Conservation (phyloP, 2,797 vertebrate species). For the Chromobotia macracanthus region DNA sequence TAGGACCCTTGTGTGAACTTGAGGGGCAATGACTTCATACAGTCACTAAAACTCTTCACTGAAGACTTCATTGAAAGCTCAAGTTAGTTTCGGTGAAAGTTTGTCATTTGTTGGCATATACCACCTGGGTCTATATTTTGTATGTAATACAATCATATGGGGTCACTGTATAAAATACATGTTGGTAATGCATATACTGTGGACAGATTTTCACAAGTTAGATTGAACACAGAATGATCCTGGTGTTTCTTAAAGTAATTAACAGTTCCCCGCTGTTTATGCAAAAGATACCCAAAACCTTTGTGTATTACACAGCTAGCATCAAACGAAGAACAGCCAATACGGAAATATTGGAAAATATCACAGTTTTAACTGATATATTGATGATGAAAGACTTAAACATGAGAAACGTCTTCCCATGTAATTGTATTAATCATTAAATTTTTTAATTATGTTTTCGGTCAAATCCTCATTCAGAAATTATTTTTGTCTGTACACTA, state of each 20-base stretch:
- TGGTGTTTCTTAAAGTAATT: background rate
- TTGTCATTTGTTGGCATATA: too few species aligned
- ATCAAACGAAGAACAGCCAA: background rate
- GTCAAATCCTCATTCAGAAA: background rate
- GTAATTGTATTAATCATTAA: background rate
- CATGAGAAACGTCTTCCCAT: background rate
- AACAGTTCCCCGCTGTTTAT: background rate
- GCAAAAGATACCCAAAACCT: background rate
- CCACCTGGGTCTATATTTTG: background rate
- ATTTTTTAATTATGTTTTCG: background rate
- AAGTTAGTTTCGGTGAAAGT: background rate
- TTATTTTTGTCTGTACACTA: background rate
- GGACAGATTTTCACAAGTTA: background rate
- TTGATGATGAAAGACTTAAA: background rate
- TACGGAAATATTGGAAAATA: background rate
- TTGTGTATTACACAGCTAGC: background rate
- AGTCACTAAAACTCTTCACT: too few species aligned
- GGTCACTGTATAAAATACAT: background rate
- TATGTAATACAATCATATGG: background rate
- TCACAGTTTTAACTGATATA: too few species aligned
- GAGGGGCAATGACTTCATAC: background rate
- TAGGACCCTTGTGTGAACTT: conserved; percentile 15
- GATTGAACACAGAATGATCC: background rate
- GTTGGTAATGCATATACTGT: background rate
- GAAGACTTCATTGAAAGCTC: background rate